Base-by-base conservation (phyloP, 2,888 invertebrate species). In the Pterostichus niger region DNA sequence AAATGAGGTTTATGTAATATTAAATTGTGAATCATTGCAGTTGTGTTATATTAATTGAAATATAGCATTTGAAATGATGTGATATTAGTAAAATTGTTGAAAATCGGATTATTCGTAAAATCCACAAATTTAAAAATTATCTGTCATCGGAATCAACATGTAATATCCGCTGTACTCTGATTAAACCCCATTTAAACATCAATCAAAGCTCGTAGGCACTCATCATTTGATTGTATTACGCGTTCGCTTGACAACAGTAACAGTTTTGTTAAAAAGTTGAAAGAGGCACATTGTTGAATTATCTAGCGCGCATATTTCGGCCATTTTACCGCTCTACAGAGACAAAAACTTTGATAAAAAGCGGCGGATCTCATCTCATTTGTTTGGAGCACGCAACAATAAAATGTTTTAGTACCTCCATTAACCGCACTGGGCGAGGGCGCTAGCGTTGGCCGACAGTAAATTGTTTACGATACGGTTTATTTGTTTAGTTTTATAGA, bases 311-410 rank as follows among this genome's bases (percentile, higher is more conserved):
- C 52, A 73, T 54, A 54, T 52, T 76, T 71, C 10, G 24, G 24
- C 49, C 85, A 86, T 86, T 86, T 86, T 86, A 86, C 86, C 86
- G 86, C 86, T 85, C 86, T 86, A 82, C 83, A 77, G 86, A 86
- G 86, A 86, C 85, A 87, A 86, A 86, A 87, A 87, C 85, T 86
- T 85, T 84, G 85, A 84, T 85, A 86, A 86, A 86, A 86, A 86
- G 84, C 84, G 54, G 0, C 40, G 77, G 84, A 82, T 84, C 85
- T 85, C 86, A 85, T 86, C 86, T 86, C 86, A 86, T 86, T 86
- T 86, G 86, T 86, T 86, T 86, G 85, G 85, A 85, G 85, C 86
- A 85, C 85, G 86, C 85, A 86, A 87, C 86, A 87, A 87, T 87
- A 86, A 86, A 87, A 87, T 86, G 86, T 86, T 86, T 86, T 87